Conservation (phyloP, 2,888 invertebrate species). For the Archips xylosteana region DNA sequence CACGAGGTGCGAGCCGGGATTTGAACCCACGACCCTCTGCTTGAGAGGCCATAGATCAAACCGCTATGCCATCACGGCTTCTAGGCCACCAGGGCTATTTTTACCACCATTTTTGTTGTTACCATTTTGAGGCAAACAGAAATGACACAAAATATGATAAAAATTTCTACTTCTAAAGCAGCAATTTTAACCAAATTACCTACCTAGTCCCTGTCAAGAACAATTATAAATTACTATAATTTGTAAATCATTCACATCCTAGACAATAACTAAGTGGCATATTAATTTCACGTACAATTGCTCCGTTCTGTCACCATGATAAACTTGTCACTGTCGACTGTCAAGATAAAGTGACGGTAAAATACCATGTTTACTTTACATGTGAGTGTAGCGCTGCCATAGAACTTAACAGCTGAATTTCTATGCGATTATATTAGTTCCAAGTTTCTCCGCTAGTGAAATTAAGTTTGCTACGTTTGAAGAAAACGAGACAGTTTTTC, state of each 20-base stretch:
- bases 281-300: constrained; percentile 41
- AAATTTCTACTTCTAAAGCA: too few relatives aligned
- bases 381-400: constrained; percentile 7
- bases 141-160: too few relatives aligned
- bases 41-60: too few relatives aligned
- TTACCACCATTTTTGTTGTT: too few relatives aligned
- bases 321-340: constrained; percentile 47
- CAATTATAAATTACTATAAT: constrained; percentile 13
- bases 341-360: constrained; percentile 56
- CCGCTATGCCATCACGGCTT: too few relatives aligned
- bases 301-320: constrained; percentile 48
- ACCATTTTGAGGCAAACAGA: too few relatives aligned
- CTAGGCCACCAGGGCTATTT: too few relatives aligned
- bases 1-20: too few relatives aligned
- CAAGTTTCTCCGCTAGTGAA: background rate
- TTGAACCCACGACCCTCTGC: too few relatives aligned
- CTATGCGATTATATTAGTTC: constrained; percentile 6
- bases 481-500: constrained; percentile 4
- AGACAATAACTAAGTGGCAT: constrained; percentile 25
- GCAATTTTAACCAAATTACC: background rate
- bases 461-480: constrained; percentile 3
- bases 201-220: background rate
- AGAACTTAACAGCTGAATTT: background rate
- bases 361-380: constrained; percentile 10
- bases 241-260: constrained; percentile 13